These are phyloP conservation scores for Lophius piscatorius DNA, from an alignment of 2,113 vertebrate genomes.

Conservation along the genomic window DNA sequence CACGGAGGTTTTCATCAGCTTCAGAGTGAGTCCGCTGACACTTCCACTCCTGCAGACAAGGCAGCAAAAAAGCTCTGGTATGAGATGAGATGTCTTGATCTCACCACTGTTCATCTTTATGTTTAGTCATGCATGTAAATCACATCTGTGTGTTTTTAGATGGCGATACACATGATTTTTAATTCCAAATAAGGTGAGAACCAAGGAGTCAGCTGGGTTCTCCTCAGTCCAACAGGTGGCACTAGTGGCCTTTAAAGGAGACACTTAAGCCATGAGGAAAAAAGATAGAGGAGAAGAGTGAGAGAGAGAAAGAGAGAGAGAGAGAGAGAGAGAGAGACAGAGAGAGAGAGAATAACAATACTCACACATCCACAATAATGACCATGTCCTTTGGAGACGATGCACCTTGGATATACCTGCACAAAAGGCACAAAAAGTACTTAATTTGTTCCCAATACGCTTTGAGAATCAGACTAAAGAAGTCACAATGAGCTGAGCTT, in stretches of 20 bases:
- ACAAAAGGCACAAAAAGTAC: slow-evolving; percentile 54
- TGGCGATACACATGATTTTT: too few species aligned
- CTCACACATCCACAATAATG: slow-evolving; percentile 99
- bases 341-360: slow-evolving; percentile 46
- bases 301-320: not conserved
- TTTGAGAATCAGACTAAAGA: slow-evolving; percentile 44
- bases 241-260: slow-evolving; percentile 69
- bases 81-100: not conserved
- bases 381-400: slow-evolving; percentile 99
- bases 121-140: not conserved
- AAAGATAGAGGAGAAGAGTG: slow-evolving; percentile 1
- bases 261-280: not conserved
- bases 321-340: not conserved
- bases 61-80: not conserved
- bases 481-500: slow-evolving; percentile 57
- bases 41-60: slow-evolving; percentile 70
- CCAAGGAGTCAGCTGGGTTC: too few species aligned
- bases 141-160: not conserved
- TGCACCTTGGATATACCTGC: slow-evolving; percentile 98
- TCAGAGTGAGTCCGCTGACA: slow-evolving; percentile 92
- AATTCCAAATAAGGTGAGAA: too few species aligned
- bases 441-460: slow-evolving; percentile 57
- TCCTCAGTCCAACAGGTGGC: slow-evolving; percentile 77
- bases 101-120: not conserved
- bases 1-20: slow-evolving; percentile 95